phyloP scores from a whole-genome alignment of 2,113 vertebrate species.

The Craseonycteris thonglongyai region DNA sequence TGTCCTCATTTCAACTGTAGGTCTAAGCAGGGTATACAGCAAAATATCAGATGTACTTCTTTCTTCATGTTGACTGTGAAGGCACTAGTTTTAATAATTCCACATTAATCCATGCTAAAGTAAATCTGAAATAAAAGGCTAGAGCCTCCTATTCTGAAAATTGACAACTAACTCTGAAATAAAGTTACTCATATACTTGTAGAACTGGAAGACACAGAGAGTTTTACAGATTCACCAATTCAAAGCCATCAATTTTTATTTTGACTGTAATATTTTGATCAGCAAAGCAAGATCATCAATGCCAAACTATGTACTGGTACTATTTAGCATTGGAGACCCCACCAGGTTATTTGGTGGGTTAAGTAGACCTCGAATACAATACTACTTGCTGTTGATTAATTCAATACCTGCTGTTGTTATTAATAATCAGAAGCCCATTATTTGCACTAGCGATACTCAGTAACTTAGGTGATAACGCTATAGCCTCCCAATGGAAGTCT shows the following conservation, averaged over 20 bases:
- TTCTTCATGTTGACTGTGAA: neutral
- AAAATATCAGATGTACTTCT: neutral
- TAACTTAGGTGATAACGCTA: neutral
- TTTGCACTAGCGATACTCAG: neutral
- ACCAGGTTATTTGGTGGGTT: neutral
- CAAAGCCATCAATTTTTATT: neutral
- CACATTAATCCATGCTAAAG: neutral
- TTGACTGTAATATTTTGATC: neutral
- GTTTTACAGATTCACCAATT: neutral
- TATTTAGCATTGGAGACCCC: neutral
- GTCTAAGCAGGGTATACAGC: neutral
- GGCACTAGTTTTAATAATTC: neutral
- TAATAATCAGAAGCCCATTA: neutral
- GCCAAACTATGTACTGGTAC: neutral
- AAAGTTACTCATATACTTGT: neutral
- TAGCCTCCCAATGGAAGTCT: neutral
- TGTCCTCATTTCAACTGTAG: neutral
- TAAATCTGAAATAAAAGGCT: neutral
- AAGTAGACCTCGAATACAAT: neutral
- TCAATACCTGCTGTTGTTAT: neutral
- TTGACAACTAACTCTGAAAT: neutral
- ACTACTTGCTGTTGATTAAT: neutral
- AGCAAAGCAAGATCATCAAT: neutral
- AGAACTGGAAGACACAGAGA: neutral
- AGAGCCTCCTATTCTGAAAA: neutral